These are phyloP conservation scores for Amphipoea lucens DNA, from an alignment of 2,888 invertebrate species.

Conservation along the genomic window DNA sequence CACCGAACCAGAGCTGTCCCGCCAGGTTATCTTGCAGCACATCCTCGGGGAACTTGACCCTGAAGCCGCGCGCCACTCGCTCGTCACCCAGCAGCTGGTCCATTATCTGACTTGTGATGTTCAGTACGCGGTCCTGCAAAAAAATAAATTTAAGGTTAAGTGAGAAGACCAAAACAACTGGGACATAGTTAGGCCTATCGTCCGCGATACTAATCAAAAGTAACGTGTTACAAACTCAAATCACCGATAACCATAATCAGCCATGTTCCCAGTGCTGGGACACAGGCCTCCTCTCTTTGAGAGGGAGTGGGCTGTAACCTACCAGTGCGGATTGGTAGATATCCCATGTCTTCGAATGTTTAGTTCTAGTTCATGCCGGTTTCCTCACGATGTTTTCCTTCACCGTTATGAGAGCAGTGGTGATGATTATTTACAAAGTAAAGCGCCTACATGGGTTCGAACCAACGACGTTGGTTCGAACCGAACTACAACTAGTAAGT, in stretches of 20 bases:
- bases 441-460: too few relatives aligned
- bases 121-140: slow-evolving; percentile 95
- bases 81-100: slow-evolving; percentile 96
- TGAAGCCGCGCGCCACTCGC: slow-evolving; percentile 97
- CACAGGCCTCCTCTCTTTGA: too few relatives aligned
- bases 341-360: not conserved
- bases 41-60: slow-evolving; percentile 99
- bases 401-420: too few relatives aligned
- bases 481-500: too few relatives aligned
- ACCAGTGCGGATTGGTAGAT: not conserved
- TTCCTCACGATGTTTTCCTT: too few relatives aligned
- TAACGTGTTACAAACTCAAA: not conserved
- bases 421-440: too few relatives aligned
- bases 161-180: not conserved
- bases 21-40: slow-evolving; percentile 99
- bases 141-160: not conserved
- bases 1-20: slow-evolving; percentile 99
- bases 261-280: too few relatives aligned
- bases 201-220: not conserved
- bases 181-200: not conserved
- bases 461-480: too few relatives aligned
- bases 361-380: not conserved
- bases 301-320: too few relatives aligned
- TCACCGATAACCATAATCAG: not conserved
- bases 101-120: slow-evolving; percentile 98